These are phyloP conservation scores for Lysiphlebus fabarum DNA, from an alignment of 1,140 invertebrate species.

Conservation along the genomic window DNA sequence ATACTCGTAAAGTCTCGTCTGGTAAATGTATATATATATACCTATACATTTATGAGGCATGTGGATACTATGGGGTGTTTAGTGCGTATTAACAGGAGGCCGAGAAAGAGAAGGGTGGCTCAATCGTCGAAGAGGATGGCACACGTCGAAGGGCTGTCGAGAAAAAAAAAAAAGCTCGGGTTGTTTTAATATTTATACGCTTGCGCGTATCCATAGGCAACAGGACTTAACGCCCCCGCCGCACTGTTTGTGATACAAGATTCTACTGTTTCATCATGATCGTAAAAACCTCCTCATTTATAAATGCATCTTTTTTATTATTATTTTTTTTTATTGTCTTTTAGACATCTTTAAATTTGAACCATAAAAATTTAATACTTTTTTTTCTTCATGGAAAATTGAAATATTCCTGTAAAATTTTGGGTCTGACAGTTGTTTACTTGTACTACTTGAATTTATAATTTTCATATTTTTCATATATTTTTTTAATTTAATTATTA, in stretches of 20 bases:
- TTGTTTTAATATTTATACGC: slow-evolving; percentile 33
- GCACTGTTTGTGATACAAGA: slow-evolving; percentile 34
- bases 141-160: slow-evolving; percentile 38
- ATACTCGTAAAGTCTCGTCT: too few species aligned
- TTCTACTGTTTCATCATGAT: slow-evolving; percentile 9
- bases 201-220: slow-evolving; percentile 49
- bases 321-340: too few species aligned
- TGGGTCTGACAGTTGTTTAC: too few species aligned
- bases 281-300: slow-evolving; percentile 3
- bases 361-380: too few species aligned
- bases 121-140: slow-evolving; percentile 22
- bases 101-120: slow-evolving; percentile 28
- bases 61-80: slow-evolving; percentile 43
- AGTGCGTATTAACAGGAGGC: slow-evolving; percentile 42
- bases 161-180: slow-evolving; percentile 25
- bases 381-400: too few species aligned
- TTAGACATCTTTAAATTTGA: too few species aligned
- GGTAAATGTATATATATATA: too few species aligned
- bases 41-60: slow-evolving; percentile 21
- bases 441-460: too few species aligned
- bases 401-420: too few species aligned
- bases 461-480: too few species aligned
- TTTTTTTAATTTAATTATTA: too few species aligned
- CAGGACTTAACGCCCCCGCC: slow-evolving; percentile 45
- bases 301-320: too few species aligned